These are phyloP conservation scores for Ernsta delagoae DNA, from an alignment of 2,888 invertebrate species.

Conservation along the genomic window DNA sequence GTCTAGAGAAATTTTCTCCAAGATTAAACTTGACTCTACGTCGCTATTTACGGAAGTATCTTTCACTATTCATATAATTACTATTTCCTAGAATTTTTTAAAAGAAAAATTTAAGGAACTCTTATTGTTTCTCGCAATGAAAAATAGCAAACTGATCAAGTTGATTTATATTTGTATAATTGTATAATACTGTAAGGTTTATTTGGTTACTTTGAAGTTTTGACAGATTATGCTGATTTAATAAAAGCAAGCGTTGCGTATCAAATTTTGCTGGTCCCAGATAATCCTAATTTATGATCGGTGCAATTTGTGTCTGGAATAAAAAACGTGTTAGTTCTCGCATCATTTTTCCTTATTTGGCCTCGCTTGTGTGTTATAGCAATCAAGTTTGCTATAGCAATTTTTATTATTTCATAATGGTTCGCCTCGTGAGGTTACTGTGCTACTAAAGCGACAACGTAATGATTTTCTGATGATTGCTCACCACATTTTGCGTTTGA, in stretches of 20 bases:
- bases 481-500: too few relatives aligned
- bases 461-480: too few relatives aligned
- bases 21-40: conserved; percentile 18
- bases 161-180: too few relatives aligned
- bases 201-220: not conserved
- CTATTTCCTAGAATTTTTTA: too few relatives aligned
- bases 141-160: too few relatives aligned
- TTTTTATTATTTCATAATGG: conserved; percentile 37
- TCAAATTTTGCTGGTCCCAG: too few relatives aligned
- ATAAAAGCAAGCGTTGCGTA: too few relatives aligned
- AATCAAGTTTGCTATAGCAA: conserved; percentile 36
- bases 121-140: too few relatives aligned
- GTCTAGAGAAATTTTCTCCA: conserved; percentile 23
- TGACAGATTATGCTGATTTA: not conserved
- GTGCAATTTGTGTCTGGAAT: too few relatives aligned
- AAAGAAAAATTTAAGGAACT: too few relatives aligned
- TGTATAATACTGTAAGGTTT: too few relatives aligned
- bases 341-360: conserved; percentile 37
- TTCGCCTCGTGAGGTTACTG: conserved; percentile 30
- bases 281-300: too few relatives aligned
- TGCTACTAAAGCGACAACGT: conserved; percentile 4
- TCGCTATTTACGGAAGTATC: not conserved
- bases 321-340: not conserved
- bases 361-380: conserved; percentile 18
- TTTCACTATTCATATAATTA: not conserved